phyloP scores from a whole-genome alignment of 1,140 invertebrate genomes.

The Drosophila lowei region DNA sequence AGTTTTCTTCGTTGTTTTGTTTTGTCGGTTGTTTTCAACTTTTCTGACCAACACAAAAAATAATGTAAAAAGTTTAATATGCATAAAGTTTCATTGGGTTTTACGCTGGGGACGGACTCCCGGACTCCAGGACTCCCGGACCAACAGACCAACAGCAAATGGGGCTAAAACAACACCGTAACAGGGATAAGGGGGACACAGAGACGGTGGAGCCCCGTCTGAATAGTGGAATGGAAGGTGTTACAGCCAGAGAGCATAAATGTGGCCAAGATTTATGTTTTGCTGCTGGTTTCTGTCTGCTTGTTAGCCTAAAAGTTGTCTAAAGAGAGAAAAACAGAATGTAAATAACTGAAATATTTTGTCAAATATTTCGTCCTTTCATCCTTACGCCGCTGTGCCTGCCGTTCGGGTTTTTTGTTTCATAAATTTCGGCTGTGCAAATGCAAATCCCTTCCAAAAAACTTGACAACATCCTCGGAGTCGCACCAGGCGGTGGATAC shows the following conservation, averaged over 20 bases:
- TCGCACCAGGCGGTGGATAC: slow-evolving; percentile 1
- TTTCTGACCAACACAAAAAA: slow-evolving; percentile 67
- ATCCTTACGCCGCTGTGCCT: not conserved
- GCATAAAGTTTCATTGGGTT: slow-evolving; percentile 78
- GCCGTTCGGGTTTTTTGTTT: slow-evolving; percentile 12
- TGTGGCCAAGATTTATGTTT: slow-evolving; percentile 78
- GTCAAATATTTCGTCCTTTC: slow-evolving; percentile 55
- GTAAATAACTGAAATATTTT: slow-evolving; percentile 77
- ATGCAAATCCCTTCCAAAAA: slow-evolving; percentile 63
- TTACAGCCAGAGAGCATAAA: slow-evolving; percentile 62
- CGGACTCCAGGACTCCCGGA: slow-evolving; percentile 12
- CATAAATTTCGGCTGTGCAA: slow-evolving; percentile 30
- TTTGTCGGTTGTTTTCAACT: slow-evolving; percentile 46
- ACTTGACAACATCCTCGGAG: slow-evolving; percentile 60
- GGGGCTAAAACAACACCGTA: slow-evolving; percentile 4
- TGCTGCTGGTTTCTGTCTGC: slow-evolving; percentile 66
- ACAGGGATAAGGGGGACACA: slow-evolving; percentile 5
- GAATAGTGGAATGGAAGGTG: slow-evolving; percentile 46
- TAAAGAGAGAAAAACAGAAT: slow-evolving; percentile 21
- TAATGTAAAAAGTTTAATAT: slow-evolving; percentile 80
- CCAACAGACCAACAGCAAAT: slow-evolving; percentile 13
- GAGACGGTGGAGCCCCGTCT: no score
- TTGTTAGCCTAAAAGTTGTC: slow-evolving; percentile 75
- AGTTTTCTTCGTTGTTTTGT: slow-evolving; percentile 17
- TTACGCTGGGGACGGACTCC: slow-evolving; percentile 31